Evolutionary conservation across 2,797 vertebrate species (phyloP), one percentile per base, ranked within the genome.

Genomic region (Halcyon badia): DNA sequence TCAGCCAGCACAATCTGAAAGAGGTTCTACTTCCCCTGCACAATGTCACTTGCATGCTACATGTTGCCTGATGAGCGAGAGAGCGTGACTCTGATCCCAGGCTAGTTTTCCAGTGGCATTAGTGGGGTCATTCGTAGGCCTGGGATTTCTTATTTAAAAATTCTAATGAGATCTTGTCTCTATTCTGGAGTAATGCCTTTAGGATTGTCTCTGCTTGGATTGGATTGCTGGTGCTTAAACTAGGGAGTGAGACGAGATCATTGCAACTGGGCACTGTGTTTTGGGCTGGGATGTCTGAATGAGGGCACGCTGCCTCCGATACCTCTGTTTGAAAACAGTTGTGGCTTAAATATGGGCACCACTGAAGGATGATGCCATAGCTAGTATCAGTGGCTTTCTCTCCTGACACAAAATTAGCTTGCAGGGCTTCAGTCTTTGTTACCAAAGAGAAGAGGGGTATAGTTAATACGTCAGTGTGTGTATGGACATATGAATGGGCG

Each of bases 251-350:
- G 57, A 56, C 2, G 6, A 82, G 69, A 79, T 94, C 71, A 65
- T 83, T 71, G 49, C 49, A 75, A 0, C 81, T 28, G 48, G 66
- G 31, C 16, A 5, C 28, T 1, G 1, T 60, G 70, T 28, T 89
- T 89, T 64, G 56, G 81, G 54, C 41, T 69, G 33, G 52, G n/a
- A 7, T 54, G 51, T 39, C 69, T 56, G 25, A 68, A 49, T 1
- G 3, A 71, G 72, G 72, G 14, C 16, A 16, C 1, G 3, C 10
- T 86, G 76, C 35, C 52, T 46, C 20, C 24, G 12, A 5, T 72
- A 31, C 15, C 19, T 60, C n/a, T 1, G 0, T 57, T 28, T 42
- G 48, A 35, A 89, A 80, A 64, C n/a, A 0, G 0, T 41, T n/a
- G 13, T 22, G 31, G 20, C 22, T 80, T 41, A 62, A 84, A 60